Base-by-base conservation (phyloP, 2,113 vertebrate genomes). In the Odocoileus virginianus region DNA sequence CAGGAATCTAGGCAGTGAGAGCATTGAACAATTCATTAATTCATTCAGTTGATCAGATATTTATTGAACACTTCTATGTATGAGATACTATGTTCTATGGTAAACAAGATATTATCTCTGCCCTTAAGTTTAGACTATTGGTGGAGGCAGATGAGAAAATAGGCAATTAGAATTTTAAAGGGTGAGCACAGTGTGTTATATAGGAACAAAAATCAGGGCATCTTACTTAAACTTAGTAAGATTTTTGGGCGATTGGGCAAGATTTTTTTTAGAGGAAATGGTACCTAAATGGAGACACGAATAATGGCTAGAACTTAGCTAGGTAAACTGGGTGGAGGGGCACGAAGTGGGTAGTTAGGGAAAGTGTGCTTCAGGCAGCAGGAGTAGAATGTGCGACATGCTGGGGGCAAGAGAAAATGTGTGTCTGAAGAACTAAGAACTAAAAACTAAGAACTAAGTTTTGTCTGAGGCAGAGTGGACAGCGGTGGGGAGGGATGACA, bases 21-120 rank as follows among this genome's bases (percentile, higher is more conserved):
- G 21, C 81, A 45, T 23, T 84, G 40, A 89, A 97, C 12, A 40
- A 54, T 92, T 96, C 25, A 74, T 96, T 78, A 83, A 94, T 92
- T 86, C 67, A 92, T 33, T 74, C 87, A 74, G 25, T 76, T 64
- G 14, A 40, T 94, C 85, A 93, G 55, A 81, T 83, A 93, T 61
- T 86, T 81, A 81, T 81, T 94, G 79, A 94, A 89, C 25, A 64
- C 17, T 79, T 7, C 14, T 85, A 2, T 82, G n/a, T 90, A 87
- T 16, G 33, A 74, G 47, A 23, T 17, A 55, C 15, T 74, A 3
- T 84, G 12, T 87, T 90, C 54, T 87, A 10, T 89, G 40, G 33
- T 87, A 40, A 93, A 28, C 50, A 86, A 79, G 64, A 58, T 61
- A 71, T 9, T 47, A 1, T 83, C 40, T n/a, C 52, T 67, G 28